Percentiles rank a stretch among this genome's conserved stretches.
These are phyloP conservation scores for Amblyopsis rosae DNA, from an alignment of 2,113 vertebrate species.

Conservation along the genomic window DNA sequence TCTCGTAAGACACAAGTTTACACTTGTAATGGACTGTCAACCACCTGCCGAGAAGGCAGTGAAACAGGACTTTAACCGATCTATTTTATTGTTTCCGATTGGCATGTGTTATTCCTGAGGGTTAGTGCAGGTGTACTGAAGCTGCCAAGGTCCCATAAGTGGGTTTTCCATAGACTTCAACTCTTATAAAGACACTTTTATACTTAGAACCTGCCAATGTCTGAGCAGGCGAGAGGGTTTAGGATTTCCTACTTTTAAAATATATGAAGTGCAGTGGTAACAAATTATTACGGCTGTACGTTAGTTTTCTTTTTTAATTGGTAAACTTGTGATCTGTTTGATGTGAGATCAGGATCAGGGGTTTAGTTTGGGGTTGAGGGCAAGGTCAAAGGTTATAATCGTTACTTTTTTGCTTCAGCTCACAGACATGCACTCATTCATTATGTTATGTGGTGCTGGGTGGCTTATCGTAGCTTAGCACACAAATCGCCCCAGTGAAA, in stretches of 20 bases:
- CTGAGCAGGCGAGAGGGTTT: constrained; percentile 11
- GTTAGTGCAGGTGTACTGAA: constrained; percentile 42
- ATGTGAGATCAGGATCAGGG: constrained; percentile 32
- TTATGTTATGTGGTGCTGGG: constrained; percentile 9
- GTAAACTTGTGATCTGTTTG: constrained; percentile 39
- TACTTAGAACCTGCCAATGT: constrained; percentile 35
- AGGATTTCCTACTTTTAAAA: no score
- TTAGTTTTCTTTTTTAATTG: constrained; percentile 39
- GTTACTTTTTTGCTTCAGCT: constrained; percentile 56
- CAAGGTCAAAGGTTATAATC: constrained; percentile 53
- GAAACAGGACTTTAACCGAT: constrained; percentile 39
- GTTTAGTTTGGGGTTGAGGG: constrained; percentile 43
- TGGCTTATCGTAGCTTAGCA: constrained; percentile 1
- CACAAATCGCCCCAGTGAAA: not conserved
- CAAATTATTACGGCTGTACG: constrained; percentile 26
- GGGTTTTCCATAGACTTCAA: constrained; percentile 20
- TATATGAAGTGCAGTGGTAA: not conserved
- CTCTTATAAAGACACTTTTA: constrained; percentile 55
- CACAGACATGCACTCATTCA: constrained; percentile 39
- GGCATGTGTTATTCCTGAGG: constrained; percentile 55
- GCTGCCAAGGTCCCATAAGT: constrained; percentile 24
- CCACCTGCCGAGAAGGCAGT: constrained; percentile 37
- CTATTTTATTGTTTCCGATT: constrained; percentile 58
- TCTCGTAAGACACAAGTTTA: constrained; percentile 53
- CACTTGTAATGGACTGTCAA: constrained; percentile 57